phyloP scores from a whole-genome alignment of 2,113 vertebrate species.

The Phylloscopus whistleri region DNA sequence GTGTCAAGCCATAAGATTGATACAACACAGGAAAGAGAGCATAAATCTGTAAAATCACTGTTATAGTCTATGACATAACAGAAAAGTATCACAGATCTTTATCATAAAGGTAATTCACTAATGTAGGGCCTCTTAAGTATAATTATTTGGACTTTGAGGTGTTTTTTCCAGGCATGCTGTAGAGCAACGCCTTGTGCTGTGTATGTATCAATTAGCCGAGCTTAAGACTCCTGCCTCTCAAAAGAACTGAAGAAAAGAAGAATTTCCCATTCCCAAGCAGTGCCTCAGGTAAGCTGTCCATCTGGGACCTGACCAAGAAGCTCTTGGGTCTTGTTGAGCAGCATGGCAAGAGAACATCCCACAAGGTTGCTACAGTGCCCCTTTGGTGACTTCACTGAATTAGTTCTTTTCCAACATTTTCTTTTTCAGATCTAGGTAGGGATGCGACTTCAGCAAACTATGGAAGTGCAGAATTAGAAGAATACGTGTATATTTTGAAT shows the following conservation, averaged over 20 bases:
- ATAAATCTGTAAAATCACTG: neutral
- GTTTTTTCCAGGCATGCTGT: neutral
- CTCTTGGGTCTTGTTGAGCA: neutral
- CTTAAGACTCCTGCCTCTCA: fast-evolving
- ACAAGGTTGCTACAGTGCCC: neutral
- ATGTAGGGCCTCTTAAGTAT: fast-evolving
- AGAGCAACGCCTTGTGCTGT: neutral
- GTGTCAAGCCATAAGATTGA: neutral
- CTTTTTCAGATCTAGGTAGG: neutral
- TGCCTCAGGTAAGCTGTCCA: neutral
- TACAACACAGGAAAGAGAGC: neutral
- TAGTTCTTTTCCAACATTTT: neutral
- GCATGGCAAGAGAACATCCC: neutral
- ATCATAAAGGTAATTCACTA: neutral
- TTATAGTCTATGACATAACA: neutral
- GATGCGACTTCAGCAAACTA: neutral
- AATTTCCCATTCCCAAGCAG: neutral
- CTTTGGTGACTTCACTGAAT: neutral
- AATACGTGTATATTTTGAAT: neutral
- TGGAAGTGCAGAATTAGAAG: neutral
- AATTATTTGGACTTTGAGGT: neutral
- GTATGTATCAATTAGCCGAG: neutral
- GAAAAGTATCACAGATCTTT: neutral
- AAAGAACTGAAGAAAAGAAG: fast-evolving
- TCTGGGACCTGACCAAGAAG: neutral